Evolutionary conservation across 2,797 vertebrate genomes (phyloP).

Genomic region (Orestias chungarensis): DNA sequence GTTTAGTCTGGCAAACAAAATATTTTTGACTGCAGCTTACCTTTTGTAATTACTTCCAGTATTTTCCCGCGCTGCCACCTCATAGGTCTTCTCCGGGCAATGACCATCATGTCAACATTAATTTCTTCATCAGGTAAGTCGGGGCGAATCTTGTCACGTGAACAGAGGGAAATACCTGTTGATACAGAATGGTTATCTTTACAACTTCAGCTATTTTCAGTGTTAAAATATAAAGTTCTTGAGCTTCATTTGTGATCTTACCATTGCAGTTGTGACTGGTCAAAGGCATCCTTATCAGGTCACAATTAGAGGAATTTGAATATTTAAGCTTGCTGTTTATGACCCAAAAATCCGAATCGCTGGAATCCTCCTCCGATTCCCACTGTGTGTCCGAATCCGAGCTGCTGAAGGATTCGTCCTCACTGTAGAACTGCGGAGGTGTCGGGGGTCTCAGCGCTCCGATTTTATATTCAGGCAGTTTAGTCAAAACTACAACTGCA

Average conservation of each 20-base stretch:
- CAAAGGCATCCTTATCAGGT: neutral
- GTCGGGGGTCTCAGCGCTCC: constrained; percentile 50
- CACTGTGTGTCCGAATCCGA: constrained; percentile 54
- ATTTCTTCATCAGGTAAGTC: constrained; percentile 56
- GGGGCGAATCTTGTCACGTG: constrained; percentile 21
- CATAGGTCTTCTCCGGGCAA: constrained; percentile 59
- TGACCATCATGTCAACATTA: constrained; percentile 55
- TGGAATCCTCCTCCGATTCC: constrained; percentile 54
- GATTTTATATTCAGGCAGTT: constrained; percentile 58
- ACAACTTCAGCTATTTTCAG: neutral
- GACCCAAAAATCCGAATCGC: constrained; percentile 40
- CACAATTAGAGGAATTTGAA: constrained; percentile 8
- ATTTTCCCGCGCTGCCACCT: constrained; percentile 70
- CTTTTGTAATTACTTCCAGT: constrained; percentile 58
- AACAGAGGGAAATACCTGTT: constrained; percentile 38
- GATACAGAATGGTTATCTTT: constrained; percentile 12
- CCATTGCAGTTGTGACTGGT: constrained; percentile 25
- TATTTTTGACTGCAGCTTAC: constrained; percentile 37
- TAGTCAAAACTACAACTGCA: constrained; percentile 61
- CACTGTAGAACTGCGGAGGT: constrained; percentile 63
- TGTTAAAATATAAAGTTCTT: neutral
- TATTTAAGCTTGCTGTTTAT: constrained; percentile 24
- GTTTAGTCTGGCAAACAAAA: neutral
- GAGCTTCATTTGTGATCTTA: constrained; percentile 21
- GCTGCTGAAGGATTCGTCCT: constrained; percentile 58